These are phyloP conservation scores for Halichoerus grypus DNA, from an alignment of 2,113 vertebrate species.

Conservation along the genomic window DNA sequence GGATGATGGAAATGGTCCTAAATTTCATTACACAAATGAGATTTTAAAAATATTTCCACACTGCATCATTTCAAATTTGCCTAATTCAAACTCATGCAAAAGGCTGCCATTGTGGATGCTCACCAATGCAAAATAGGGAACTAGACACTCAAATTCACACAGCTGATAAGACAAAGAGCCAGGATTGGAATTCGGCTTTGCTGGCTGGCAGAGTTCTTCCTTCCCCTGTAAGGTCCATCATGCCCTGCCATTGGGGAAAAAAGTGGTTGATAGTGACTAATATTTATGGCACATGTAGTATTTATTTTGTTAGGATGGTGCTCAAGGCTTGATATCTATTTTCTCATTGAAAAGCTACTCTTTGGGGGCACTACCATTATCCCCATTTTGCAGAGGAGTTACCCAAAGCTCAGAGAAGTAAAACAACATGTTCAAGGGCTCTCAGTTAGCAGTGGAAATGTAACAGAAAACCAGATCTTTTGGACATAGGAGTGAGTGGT, in stretches of 20 bases:
- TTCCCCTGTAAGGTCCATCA: fast-evolving
- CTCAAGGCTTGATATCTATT: not conserved
- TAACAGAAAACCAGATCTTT: not conserved
- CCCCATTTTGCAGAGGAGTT: not conserved
- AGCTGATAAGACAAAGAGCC: not conserved
- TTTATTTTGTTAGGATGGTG: not conserved
- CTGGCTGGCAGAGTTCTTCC: not conserved
- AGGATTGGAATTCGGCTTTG: not conserved
- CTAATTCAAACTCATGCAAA: not conserved
- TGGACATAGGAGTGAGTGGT: not conserved
- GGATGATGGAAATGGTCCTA: not conserved
- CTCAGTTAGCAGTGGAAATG: not conserved
- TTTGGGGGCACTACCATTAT: not conserved
- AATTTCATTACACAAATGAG: not conserved
- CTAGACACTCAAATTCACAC: not conserved
- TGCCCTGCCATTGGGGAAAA: not conserved
- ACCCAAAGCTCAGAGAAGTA: not conserved
- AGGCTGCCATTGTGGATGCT: not conserved
- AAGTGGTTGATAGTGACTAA: too few relatives aligned
- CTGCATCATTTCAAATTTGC: not conserved
- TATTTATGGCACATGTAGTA: fast-evolving
- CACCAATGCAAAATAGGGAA: not conserved
- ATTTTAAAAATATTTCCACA: not conserved
- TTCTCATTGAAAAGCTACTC: not conserved
- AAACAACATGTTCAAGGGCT: not conserved